phyloP scores from a whole-genome alignment of 2,888 invertebrate genomes.

The Cheilosia vernalis region DNA sequence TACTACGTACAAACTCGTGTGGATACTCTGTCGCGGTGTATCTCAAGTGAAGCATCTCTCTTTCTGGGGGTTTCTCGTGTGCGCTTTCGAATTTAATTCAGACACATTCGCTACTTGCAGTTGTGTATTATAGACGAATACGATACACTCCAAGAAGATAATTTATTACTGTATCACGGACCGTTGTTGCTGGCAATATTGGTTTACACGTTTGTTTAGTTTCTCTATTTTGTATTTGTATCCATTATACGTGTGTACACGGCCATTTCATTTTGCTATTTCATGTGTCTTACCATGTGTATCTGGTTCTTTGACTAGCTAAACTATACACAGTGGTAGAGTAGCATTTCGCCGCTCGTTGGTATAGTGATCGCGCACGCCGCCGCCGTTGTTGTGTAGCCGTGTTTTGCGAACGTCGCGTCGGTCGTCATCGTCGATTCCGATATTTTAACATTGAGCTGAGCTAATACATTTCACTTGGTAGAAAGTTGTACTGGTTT shows the following conservation, averaged over 20 bases:
- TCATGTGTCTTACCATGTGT: slow-evolving; percentile 68
- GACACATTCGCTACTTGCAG: slow-evolving; percentile 8
- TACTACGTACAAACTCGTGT: slow-evolving; percentile 28
- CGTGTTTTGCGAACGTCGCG: slow-evolving; percentile 49
- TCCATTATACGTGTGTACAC: slow-evolving; percentile 21
- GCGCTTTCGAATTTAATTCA: slow-evolving; percentile 41
- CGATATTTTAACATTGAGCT: slow-evolving; percentile 71
- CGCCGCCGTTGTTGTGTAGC: slow-evolving; percentile 7
- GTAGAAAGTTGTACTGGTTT: slow-evolving; percentile 75
- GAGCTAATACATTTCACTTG: slow-evolving; percentile 75
- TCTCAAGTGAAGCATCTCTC: slow-evolving; percentile 9
- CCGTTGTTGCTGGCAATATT: slow-evolving; percentile 71
- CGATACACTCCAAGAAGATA: slow-evolving; percentile 19
- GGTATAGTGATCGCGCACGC: slow-evolving; percentile 27
- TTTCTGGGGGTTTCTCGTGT: slow-evolving; percentile 15
- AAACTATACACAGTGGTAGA: slow-evolving; percentile 37
- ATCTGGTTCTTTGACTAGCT: slow-evolving; percentile 60
- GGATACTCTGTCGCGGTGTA: slow-evolving; percentile 1
- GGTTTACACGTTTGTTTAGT: slow-evolving; percentile 62
- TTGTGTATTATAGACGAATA: neutral
- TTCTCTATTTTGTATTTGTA: slow-evolving; percentile 60
- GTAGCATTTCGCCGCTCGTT: slow-evolving; percentile 43
- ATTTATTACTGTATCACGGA: slow-evolving; percentile 71
- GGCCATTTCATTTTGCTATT: slow-evolving; percentile 68
- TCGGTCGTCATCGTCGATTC: slow-evolving; percentile 48